Evolutionary conservation across 2,888 invertebrate genomes (phyloP), one percentile per base, ranked within the genome.

Genomic region (Caenorhabditis japonica): DNA sequence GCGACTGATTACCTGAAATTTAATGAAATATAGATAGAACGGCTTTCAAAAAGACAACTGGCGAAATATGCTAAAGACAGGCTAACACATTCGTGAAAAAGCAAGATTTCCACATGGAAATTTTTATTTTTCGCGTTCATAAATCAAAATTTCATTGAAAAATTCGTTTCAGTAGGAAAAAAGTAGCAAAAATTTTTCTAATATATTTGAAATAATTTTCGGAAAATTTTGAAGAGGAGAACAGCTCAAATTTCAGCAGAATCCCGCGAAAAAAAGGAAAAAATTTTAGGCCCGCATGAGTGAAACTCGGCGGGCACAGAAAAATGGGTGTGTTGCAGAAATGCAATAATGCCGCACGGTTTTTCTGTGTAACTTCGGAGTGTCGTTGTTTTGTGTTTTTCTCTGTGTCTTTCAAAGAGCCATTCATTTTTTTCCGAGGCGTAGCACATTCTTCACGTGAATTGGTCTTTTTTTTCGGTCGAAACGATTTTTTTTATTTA

Each of bases 1-100:
- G 60, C 21, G 62, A 47, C 51, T 56, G 71, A 71, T 80, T 82
- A 79, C 77, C 76, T 78, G 62, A 56, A 79, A 77, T 59, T 33
- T 10, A 30, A 30, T n/a, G n/a, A 10, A 21, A 10, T 15, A 13
- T 34, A 33, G 21, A 13, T 43, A 15, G 44, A n/a, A 7, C 12
- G 17, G 23, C 38, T 30, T 23, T 19, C 21, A 33, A 30, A 33
- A 19, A 55, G 39, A 34, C 8, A 1, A 2, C 5, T 5, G 8
- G 25, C 43, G 27, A 0, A 58, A 44, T 44, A 49, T 19, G n/a
- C n/a, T 13, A 38, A 19, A 49, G 4, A 17, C 41, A 41, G n/a
- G n/a, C n/a, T n/a, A n/a, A n/a, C n/a, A n/a, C n/a, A n/a, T n/a
- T n/a, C n/a, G n/a, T n/a, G n/a, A n/a, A n/a, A n/a, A n/a, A n/a